These are phyloP conservation scores for Ommatoiulus sabulosus DNA, from an alignment of 2,888 invertebrate genomes.

Conservation along the genomic window DNA sequence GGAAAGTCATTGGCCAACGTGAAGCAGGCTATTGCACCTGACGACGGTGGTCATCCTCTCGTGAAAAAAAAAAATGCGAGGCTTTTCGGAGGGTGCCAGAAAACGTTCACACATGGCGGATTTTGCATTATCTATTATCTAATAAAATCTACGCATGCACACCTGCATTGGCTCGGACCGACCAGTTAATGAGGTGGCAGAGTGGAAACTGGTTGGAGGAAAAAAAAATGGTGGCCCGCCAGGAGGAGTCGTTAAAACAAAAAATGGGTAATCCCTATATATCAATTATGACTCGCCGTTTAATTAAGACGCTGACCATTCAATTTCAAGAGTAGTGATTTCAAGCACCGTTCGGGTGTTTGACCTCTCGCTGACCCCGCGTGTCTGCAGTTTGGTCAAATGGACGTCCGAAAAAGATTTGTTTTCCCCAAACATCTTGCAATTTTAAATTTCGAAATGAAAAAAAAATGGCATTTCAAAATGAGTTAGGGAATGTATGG, in stretches of 20 bases:
- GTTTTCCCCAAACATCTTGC: too few species aligned
- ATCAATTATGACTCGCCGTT: background rate
- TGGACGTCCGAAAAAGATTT: too few species aligned
- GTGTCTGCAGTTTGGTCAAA: too few species aligned
- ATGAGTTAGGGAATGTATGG: too few species aligned
- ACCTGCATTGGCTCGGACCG: background rate
- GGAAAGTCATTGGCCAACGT: constrained; percentile 38
- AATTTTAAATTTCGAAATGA: too few species aligned
- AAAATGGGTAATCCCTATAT: background rate
- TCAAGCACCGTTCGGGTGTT: too few species aligned
- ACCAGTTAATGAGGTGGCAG: background rate
- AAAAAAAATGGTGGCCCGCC: background rate
- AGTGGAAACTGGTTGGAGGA: constrained; percentile 1
- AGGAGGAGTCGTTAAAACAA: background rate
- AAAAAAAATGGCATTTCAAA: too few species aligned
- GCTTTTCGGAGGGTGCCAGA: background rate
- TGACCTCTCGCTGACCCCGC: too few species aligned
- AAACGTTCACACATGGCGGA: constrained; percentile 1
- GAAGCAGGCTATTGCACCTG: constrained; percentile 48
- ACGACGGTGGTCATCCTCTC: constrained; percentile 39
- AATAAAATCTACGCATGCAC: constrained; percentile 24
- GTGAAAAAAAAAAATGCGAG: background rate
- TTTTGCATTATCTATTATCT: constrained; percentile 38
- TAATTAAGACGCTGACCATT: constrained; percentile 21
- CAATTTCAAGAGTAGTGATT: too few species aligned